Base-by-base conservation (phyloP, 2,888 invertebrate genomes). In the Callinectes sapidus region DNA sequence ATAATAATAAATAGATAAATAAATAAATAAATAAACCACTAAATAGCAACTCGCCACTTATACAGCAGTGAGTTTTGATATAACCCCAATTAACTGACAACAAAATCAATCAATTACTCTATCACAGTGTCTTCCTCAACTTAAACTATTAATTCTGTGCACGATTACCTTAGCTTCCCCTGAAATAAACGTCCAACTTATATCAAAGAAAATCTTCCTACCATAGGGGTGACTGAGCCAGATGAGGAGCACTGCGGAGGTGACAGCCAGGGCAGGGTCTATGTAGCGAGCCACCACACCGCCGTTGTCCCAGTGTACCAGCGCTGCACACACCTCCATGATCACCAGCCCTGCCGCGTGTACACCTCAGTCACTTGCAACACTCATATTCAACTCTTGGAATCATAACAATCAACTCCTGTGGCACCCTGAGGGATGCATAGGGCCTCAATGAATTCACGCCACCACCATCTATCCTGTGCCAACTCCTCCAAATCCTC, bases 181-280 rank as follows among this genome's bases (percentile, higher is more conserved):
- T 39, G 3, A 10, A 16, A 35, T 35, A 3, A 3, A 10, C 10
- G 5, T 61, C 61, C 32, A 1, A 28, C 0, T 0, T 32, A 8
- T 2, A 23, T 28, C 2, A 48, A 18, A 48, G 85, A 87, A 71
- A 71, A 71, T 28, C 13, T 23, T 13, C 90, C 54, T 87, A 94
- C 94, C 94, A 35, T 90, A 94, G 28, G 94, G 94, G 55, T 90
- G 92, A 66, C 93, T 93, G 23, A 94, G 91, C 90, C 90, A 93
- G 90, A 94, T 85, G 87, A 94, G 92, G 13, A 94, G 42, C 0
- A 89, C 87, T 2, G 89, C 93, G 0, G 94, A 94, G 23, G 91
- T 71, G 54, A 94, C 66, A 2, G 94, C 94, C 42, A 94, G 42
- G n/a, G 89, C 90, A 0, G 94, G 93, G 66, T 94, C 94, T n/a